Base-by-base conservation (phyloP, 2,113 vertebrate species). In the Brachionichthys hirsutus region DNA sequence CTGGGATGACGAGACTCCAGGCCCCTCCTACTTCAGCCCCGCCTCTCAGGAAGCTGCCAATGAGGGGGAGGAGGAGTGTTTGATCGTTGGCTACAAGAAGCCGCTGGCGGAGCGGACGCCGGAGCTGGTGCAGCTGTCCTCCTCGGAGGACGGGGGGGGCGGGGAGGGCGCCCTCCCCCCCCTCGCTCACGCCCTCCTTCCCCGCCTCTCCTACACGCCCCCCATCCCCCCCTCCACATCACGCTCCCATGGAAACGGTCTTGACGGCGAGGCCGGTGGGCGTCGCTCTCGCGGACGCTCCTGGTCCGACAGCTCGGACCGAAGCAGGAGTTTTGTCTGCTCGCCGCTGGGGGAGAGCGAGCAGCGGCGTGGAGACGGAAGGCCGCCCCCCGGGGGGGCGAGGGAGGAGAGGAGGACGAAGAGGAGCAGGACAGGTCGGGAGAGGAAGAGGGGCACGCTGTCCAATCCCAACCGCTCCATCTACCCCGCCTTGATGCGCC, bases 1-100 rank as follows among this genome's bases (percentile, higher is more conserved):
- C 0, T 98, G 95, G 95, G 95, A 95, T 19, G 94, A 95, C 19
- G 95, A 97, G 81, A 95, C 95, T 0, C 94, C 95, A 0, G 95
- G 95, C 1, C 95, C 95, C 45, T 98, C 95, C 1, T 95, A 96
- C 58, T 94, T 92, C 42, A 89, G 92, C 73, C 86, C 92, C 73
- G 64, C 10, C 61, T 34, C 51, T 10, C 2, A 38, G 5, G 75
- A 77, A 40, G 43, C 74, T 6, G 22, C 75, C 59, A 68, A 55
- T 40, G 70, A 80, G 53, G 86, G 74, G 57, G 70, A 4, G 20
- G 70, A 87, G 30, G 94, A 93, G 63, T 97, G 95, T 84, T 80
- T 95, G 52, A 95, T 97, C 12, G 92, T 98, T 13, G 94, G 95
- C 0, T 98, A 94, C 64, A 94, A 95, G 57, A 98, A 98, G 51